Percentiles rank a stretch among this genome's conserved stretches.
These are phyloP conservation scores for Labeo calbasu DNA, from an alignment of 2,797 vertebrate genomes.

Conservation along the genomic window DNA sequence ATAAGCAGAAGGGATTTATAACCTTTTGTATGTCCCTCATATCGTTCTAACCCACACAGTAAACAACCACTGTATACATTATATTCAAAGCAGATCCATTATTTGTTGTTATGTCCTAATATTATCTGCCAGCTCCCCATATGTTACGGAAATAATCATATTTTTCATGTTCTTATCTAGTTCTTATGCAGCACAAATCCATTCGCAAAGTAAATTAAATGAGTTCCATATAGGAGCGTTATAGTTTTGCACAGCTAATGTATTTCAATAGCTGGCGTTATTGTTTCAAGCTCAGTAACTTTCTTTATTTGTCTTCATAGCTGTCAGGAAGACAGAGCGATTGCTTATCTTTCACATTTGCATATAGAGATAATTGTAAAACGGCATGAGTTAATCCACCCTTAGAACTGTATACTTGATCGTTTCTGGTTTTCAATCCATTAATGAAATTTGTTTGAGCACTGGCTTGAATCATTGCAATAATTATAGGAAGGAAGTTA, in stretches of 20 bases:
- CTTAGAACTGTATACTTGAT: slow-evolving; percentile 79
- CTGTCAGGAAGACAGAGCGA: slow-evolving; percentile 75
- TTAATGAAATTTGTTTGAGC: slow-evolving; percentile 86
- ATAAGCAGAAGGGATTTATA: background rate
- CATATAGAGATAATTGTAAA: slow-evolving; percentile 82
- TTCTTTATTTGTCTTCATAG: slow-evolving; percentile 74
- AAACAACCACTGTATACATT: slow-evolving; percentile 21
- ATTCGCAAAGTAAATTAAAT: slow-evolving; percentile 56
- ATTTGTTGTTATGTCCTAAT: slow-evolving; percentile 21
- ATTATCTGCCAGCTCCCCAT: slow-evolving; percentile 26
- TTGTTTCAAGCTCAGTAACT: slow-evolving; percentile 77
- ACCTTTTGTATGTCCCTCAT: background rate
- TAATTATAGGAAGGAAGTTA: slow-evolving; percentile 80
- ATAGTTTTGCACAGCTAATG: slow-evolving; percentile 62
- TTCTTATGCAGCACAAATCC: slow-evolving; percentile 7
- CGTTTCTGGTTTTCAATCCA: slow-evolving; percentile 82
- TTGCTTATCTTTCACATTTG: slow-evolving; percentile 81
- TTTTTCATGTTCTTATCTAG: slow-evolving; percentile 40
- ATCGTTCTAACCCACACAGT: background rate
- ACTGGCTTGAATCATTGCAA: slow-evolving; percentile 81
- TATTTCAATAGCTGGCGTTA: slow-evolving; percentile 70
- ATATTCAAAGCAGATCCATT: slow-evolving; percentile 22
- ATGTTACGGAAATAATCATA: slow-evolving; percentile 19
- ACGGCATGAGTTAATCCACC: slow-evolving; percentile 78
- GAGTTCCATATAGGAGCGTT: slow-evolving; percentile 59